Percentiles rank a stretch among this genome's conserved stretches.
phyloP scores from a whole-genome alignment of 2,113 vertebrate genomes.

The Anser brachyrhynchus region DNA sequence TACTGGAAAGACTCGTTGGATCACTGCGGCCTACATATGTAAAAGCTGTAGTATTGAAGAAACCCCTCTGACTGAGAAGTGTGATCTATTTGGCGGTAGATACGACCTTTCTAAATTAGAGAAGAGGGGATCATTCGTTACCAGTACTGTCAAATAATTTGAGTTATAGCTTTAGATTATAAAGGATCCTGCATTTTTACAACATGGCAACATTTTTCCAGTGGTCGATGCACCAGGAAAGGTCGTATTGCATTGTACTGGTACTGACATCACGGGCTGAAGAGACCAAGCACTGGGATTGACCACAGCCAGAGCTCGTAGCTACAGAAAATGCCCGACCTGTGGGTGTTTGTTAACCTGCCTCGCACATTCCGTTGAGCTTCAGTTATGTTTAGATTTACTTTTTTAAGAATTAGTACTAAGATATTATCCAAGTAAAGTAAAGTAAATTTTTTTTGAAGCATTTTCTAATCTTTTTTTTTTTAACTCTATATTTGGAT shows the following conservation, averaged over 20 bases:
- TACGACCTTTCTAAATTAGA: not conserved
- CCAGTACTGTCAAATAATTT: not conserved
- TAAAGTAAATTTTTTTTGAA: not conserved
- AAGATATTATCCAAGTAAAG: not conserved
- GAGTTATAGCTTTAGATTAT: not conserved
- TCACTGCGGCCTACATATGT: not conserved
- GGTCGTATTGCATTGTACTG: not conserved
- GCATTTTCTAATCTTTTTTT: not conserved
- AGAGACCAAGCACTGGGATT: not conserved
- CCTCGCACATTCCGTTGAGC: not conserved
- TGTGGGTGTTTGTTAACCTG: fast-evolving
- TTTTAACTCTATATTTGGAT: not conserved
- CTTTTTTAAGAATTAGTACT: not conserved
- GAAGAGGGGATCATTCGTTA: not conserved
- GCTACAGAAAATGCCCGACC: not conserved
- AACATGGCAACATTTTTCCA: not conserved
- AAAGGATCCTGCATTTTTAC: not conserved
- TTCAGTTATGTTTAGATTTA: not conserved
- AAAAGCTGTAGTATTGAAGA: not conserved
- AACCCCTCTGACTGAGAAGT: not conserved
- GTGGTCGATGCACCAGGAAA: not conserved
- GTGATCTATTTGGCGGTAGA: fast-evolving
- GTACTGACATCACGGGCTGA: not conserved
- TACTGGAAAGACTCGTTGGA: not conserved
- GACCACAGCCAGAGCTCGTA: fast-evolving